phyloP scores from a whole-genome alignment of 2,797 vertebrate genomes.

The Loris lydekkerianus region DNA sequence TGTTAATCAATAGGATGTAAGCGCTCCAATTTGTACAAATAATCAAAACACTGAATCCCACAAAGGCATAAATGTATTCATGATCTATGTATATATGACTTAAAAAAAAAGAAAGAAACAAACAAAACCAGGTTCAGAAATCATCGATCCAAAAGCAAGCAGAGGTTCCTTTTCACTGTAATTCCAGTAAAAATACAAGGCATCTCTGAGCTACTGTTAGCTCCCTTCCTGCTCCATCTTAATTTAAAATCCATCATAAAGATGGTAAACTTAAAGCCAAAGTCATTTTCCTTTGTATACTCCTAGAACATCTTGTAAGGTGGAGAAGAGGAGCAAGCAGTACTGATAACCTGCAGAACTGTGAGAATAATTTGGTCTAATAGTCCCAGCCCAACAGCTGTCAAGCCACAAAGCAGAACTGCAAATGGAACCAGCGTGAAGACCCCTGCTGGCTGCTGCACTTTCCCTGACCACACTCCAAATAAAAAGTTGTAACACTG shows the following conservation, averaged over 20 bases:
- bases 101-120: too few species aligned
- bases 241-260: neutral
- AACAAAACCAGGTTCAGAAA: too few species aligned
- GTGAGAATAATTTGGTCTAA: too few species aligned
- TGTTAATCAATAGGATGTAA: too few species aligned
- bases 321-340: neutral
- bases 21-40: too few species aligned
- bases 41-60: too few species aligned
- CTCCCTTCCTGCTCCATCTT: neutral
- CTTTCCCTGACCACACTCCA: neutral
- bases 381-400: neutral
- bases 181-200: neutral
- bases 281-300: rapidly evolving
- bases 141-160: neutral
- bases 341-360: neutral
- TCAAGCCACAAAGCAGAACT: neutral
- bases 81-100: too few species aligned
- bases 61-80: too few species aligned
- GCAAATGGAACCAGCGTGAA: neutral
- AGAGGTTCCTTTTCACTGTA: neutral
- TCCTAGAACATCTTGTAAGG: neutral
- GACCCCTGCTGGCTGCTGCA: neutral
- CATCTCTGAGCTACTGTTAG: neutral
- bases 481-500: rapidly evolving
- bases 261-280: neutral